A percentile compares a stretch with the other conserved stretches of the same genome.
Evolutionary conservation across 2,797 vertebrate genomes (phyloP).

Genomic region (Eptatretus atami): DNA sequence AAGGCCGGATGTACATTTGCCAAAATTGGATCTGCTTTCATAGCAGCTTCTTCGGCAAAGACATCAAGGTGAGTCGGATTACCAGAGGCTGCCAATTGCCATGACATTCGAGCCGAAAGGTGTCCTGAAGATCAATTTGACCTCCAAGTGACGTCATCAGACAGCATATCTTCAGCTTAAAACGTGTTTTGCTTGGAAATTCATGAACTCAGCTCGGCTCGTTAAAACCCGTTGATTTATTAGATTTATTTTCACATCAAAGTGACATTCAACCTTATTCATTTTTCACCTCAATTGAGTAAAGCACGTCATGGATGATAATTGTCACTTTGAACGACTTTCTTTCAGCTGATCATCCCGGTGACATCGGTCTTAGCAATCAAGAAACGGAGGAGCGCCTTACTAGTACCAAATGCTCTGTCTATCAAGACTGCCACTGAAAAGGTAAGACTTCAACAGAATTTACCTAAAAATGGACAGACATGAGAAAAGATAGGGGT

Average conservation of each 20-base stretch:
- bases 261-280: too few relatives aligned
- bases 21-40: constrained; percentile 90
- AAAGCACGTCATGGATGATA: too few relatives aligned
- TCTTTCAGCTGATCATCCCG: constrained; percentile 55
- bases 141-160: background rate
- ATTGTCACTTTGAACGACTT: background rate
- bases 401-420: constrained; percentile 70
- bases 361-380: constrained; percentile 35
- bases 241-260: too few relatives aligned
- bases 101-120: too few relatives aligned
- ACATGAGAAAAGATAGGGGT: too few relatives aligned
- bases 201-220: background rate
- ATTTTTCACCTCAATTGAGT: too few relatives aligned
- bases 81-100: too few relatives aligned
- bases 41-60: constrained; percentile 83
- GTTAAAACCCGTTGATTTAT: too few relatives aligned
- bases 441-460: constrained; percentile 23
- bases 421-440: constrained; percentile 42
- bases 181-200: background rate
- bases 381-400: constrained; percentile 87
- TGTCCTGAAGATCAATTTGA: background rate
- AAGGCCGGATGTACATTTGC: constrained; percentile 63
- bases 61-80: constrained; percentile 40
- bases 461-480: background rate
- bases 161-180: background rate